Evolutionary conservation across 2,113 vertebrate genomes (phyloP).

Genomic region (Notothenia rossii): DNA sequence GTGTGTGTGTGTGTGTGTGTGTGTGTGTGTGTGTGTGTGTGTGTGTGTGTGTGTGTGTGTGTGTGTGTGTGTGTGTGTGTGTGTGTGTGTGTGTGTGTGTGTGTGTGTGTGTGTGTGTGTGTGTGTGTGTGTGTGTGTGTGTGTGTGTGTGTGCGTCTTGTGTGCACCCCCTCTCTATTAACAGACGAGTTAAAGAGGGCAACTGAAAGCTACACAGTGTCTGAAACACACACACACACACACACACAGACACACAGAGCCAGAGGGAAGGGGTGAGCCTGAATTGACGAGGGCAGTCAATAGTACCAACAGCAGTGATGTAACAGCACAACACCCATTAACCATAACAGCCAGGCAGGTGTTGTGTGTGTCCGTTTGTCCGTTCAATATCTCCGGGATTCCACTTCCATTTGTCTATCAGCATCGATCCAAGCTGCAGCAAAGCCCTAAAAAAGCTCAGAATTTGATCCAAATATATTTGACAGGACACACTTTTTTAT

Average conservation of each 20-base stretch:
- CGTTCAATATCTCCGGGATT: slow-evolving; percentile 38
- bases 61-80: slow-evolving; percentile 19
- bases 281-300: slow-evolving; percentile 71
- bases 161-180: slow-evolving; percentile 53
- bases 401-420: slow-evolving; percentile 34
- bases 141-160: slow-evolving; percentile 23
- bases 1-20: background rate
- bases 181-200: slow-evolving; percentile 71
- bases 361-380: slow-evolving; percentile 36
- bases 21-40: slow-evolving; percentile 7
- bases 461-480: slow-evolving; percentile 1
- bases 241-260: slow-evolving; percentile 40
- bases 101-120: slow-evolving; percentile 28
- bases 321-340: slow-evolving; percentile 69
- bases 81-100: slow-evolving; percentile 22
- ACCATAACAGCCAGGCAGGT: slow-evolving; percentile 57
- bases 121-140: slow-evolving; percentile 26
- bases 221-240: slow-evolving; percentile 42
- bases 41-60: slow-evolving; percentile 30
- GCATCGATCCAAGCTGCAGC: background rate
- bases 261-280: background rate
- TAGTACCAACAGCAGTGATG: slow-evolving; percentile 71
- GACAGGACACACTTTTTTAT: background rate
- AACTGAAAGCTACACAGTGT: slow-evolving; percentile 57
- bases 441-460: background rate